Percentiles rank a stretch among this genome's conserved stretches.
Evolutionary conservation across 2,113 vertebrate genomes (phyloP).

Genomic region (Crotalus viridis): DNA sequence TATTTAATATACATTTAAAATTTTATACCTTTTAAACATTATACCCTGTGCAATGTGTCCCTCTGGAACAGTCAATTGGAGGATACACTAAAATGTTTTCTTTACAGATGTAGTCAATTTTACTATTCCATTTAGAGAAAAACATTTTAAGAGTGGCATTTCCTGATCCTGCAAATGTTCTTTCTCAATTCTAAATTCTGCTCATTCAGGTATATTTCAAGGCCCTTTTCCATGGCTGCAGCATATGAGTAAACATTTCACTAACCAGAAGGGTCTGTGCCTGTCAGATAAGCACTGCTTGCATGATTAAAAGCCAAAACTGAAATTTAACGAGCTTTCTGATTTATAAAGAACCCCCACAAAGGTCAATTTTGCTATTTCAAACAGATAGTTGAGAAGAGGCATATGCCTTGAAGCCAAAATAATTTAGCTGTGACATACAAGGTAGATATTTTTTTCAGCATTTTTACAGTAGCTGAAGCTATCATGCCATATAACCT

Average conservation of each 20-base stretch:
- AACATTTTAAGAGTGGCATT: neutral
- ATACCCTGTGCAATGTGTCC: neutral
- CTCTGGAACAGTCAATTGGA: neutral
- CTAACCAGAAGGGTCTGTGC: neutral
- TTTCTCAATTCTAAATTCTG: neutral
- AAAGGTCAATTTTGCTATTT: slow-evolving; percentile 22
- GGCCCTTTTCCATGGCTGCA: neutral
- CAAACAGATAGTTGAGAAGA: slow-evolving; percentile 1
- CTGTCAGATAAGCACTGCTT: slow-evolving; percentile 13
- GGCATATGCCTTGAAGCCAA: neutral
- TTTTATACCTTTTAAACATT: neutral
- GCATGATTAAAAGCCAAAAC: neutral
- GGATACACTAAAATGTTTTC: neutral
- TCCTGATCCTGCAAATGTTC: neutral
- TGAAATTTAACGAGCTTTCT: slow-evolving; percentile 23
- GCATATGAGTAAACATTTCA: neutral
- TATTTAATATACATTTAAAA: neutral
- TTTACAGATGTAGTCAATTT: neutral
- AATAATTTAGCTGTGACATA: neutral
- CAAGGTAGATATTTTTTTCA: neutral
- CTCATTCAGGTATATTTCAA: neutral
- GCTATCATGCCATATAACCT: neutral
- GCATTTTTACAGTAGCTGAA: neutral
- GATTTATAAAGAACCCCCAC: slow-evolving; percentile 6
- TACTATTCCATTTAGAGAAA: neutral